Evolutionary conservation across 2,797 vertebrate genomes (phyloP).

Genomic region (Pseudochromis fuscus): DNA sequence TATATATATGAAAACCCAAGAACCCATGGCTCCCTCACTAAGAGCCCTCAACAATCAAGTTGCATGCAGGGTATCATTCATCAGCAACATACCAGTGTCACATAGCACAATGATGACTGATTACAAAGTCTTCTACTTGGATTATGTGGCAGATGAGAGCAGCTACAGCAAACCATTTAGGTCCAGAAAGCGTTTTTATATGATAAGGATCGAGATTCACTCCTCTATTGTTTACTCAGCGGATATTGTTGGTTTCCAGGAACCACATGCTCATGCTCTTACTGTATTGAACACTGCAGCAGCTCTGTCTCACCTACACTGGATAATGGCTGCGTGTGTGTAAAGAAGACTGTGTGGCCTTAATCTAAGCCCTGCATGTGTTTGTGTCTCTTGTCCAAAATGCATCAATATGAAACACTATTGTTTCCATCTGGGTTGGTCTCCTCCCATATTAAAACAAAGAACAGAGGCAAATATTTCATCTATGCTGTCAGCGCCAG

Average conservation of each 20-base stretch:
- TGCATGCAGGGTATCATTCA: constrained; percentile 70
- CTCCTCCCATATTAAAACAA: constrained; percentile 81
- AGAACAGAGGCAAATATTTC: constrained; percentile 81
- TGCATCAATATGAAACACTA: constrained; percentile 74
- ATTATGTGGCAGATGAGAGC: constrained; percentile 68
- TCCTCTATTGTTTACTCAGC: constrained; percentile 53
- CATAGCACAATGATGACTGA: constrained; percentile 79
- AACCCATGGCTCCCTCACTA: constrained; percentile 35
- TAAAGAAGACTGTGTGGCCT: constrained; percentile 44
- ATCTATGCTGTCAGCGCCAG: constrained; percentile 78
- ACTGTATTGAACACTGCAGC: constrained; percentile 42
- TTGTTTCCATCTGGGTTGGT: constrained; percentile 75
- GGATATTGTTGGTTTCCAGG: constrained; percentile 60
- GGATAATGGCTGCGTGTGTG: constrained; percentile 31
- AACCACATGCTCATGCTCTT: constrained; percentile 39
- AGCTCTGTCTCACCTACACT: constrained; percentile 50
- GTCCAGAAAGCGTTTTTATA: constrained; percentile 66
- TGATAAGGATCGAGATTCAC: constrained; percentile 68
- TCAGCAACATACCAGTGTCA: constrained; percentile 75
- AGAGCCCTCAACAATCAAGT: constrained; percentile 58
- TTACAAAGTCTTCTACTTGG: constrained; percentile 67
- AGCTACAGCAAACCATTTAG: constrained; percentile 58
- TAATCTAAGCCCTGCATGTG: constrained; percentile 49
- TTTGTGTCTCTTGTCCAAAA: constrained; percentile 65
- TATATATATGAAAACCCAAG: constrained; percentile 25